A percentile compares a stretch with the other conserved stretches of the same genome.
These are phyloP conservation scores for Drosophila equinoxialis DNA, from an alignment of 1,140 invertebrate genomes.

Conservation along the genomic window DNA sequence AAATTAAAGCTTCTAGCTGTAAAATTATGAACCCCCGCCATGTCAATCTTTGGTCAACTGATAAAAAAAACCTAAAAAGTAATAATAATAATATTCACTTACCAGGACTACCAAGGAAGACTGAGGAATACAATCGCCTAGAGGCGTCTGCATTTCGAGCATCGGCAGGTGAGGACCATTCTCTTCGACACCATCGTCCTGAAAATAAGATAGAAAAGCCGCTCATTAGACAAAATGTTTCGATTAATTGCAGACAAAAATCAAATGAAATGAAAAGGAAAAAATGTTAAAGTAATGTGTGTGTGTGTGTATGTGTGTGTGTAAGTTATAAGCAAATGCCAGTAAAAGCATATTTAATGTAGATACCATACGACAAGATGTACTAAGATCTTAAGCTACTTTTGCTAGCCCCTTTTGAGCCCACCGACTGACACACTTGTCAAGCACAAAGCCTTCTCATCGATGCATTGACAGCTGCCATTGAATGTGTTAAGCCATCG, in stretches of 20 bases:
- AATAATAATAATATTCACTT: conserved; percentile 81
- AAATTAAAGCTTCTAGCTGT: conserved; percentile 47
- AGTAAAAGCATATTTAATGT: conserved; percentile 32
- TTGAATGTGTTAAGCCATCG: conserved; percentile 65
- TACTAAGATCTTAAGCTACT: conserved; percentile 62
- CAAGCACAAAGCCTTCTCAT: conserved; percentile 59
- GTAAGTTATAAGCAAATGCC: conserved; percentile 30
- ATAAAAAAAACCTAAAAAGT: conserved; percentile 12
- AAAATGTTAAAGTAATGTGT: not conserved
- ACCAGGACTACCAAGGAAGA: conserved; percentile 94
- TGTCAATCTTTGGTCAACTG: conserved; percentile 48
- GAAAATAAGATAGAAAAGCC: conserved; percentile 82
- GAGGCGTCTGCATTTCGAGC: conserved; percentile 89
- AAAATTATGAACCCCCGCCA: conserved; percentile 65
- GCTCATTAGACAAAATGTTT: conserved; percentile 41
- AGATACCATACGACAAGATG: not conserved
- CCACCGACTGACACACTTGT: conserved; percentile 74
- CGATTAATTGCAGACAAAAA: conserved; percentile 8
- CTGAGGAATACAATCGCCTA: conserved; percentile 93
- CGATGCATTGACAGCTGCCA: conserved; percentile 59
- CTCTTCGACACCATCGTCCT: conserved; percentile 95
- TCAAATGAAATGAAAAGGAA: conserved; percentile 19
- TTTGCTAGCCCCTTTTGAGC: conserved; percentile 50
- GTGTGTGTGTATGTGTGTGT: too few species aligned
- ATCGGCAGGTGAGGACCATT: conserved; percentile 93